Evolutionary conservation across 2,888 invertebrate species (phyloP).

Genomic region (Ephialtes manifestator): DNA sequence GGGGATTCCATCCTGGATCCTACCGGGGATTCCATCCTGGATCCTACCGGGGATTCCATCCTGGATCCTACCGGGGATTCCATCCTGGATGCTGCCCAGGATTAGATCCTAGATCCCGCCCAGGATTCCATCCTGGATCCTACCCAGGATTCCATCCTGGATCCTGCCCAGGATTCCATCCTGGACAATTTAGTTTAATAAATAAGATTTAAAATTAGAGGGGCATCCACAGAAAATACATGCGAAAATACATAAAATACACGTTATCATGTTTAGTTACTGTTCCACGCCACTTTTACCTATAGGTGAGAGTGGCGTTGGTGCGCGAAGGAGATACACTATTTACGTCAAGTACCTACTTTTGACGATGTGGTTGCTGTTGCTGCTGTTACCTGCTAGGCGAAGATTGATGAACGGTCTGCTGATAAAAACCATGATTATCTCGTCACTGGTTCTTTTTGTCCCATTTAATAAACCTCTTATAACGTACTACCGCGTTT

Average conservation of each 20-base stretch:
- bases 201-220: neutral
- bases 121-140: too few relatives aligned
- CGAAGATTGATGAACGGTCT: constrained; percentile 55
- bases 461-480: constrained; percentile 60
- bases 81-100: too few relatives aligned
- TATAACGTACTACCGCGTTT: constrained; percentile 37
- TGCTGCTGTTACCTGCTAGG: constrained; percentile 3
- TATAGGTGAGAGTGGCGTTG: neutral
- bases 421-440: constrained; percentile 24
- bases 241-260: neutral
- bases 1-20: too few relatives aligned
- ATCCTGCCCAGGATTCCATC: too few relatives aligned
- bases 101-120: too few relatives aligned
- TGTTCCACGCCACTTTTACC: too few relatives aligned
- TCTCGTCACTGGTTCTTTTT: constrained; percentile 37
- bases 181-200: too few relatives aligned
- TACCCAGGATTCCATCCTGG: too few relatives aligned
- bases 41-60: too few relatives aligned
- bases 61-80: too few relatives aligned
- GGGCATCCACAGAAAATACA: neutral
- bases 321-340: constrained; percentile 7
- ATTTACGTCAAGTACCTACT: constrained; percentile 2
- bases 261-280: too few relatives aligned
- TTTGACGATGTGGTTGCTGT: neutral
- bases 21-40: too few relatives aligned